Percentiles rank a stretch among this genome's conserved stretches.
phyloP scores from a whole-genome alignment of 2,888 invertebrate genomes.

The Brachyptera putata region DNA sequence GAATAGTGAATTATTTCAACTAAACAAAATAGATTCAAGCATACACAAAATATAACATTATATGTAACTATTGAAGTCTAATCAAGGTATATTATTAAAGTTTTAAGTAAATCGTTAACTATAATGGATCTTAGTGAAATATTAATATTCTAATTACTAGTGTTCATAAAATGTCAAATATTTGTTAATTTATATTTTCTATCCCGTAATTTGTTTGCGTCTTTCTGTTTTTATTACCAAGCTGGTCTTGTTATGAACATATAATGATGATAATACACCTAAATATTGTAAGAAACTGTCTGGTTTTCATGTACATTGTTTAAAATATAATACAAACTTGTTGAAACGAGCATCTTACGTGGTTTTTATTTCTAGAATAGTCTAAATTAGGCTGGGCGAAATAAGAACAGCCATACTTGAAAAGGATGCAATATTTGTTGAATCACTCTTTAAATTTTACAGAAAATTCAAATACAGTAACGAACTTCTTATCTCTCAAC shows the following conservation, averaged over 20 bases:
- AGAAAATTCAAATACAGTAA: no score
- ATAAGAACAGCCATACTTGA: no score
- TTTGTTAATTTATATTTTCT: conserved; percentile 8
- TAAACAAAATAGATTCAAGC: not conserved
- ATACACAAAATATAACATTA: not conserved
- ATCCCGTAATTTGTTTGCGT: not conserved
- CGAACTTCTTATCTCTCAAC: no score
- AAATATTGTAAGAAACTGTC: not conserved
- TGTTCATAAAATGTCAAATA: no score
- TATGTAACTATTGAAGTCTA: not conserved
- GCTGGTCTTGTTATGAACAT: conserved; percentile 31
- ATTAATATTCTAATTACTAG: not conserved
- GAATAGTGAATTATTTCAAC: not conserved
- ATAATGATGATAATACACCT: no score
- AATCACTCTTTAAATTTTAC: no score
- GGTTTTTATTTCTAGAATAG: no score
- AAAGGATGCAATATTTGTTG: no score
- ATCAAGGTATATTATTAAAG: not conserved
- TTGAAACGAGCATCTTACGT: no score
- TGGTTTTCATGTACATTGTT: conserved; percentile 14
- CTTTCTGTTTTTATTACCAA: conserved; percentile 23
- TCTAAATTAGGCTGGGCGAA: no score
- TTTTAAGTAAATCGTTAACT: not conserved
- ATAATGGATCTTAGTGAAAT: not conserved
- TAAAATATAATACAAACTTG: conserved; percentile 1